These are phyloP conservation scores for Chorisops tibialis DNA, from an alignment of 2,888 invertebrate species.

Conservation along the genomic window DNA sequence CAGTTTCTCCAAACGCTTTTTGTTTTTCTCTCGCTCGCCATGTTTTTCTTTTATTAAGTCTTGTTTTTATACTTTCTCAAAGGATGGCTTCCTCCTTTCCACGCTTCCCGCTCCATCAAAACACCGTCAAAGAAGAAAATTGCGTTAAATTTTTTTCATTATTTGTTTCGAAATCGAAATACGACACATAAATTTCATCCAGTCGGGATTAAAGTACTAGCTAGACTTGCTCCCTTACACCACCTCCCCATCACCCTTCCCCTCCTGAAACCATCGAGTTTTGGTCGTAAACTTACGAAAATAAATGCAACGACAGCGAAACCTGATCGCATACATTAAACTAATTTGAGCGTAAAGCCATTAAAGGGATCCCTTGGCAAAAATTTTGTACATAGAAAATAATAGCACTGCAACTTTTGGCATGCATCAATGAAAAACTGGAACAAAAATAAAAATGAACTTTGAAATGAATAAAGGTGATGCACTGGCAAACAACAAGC, in stretches of 20 bases:
- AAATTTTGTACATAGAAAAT: too few species aligned
- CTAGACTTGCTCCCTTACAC: neutral
- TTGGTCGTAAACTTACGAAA: neutral
- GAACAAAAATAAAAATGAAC: too few species aligned
- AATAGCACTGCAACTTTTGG: too few species aligned
- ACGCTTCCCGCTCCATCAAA: too few species aligned
- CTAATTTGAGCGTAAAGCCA: neutral
- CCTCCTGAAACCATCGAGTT: neutral
- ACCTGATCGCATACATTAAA: slow-evolving; percentile 1
- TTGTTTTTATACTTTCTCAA: neutral
- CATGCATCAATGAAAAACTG: too few species aligned
- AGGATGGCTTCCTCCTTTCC: neutral
- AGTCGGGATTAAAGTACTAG: neutral
- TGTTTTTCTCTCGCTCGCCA: slow-evolving; percentile 1
- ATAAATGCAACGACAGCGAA: neutral
- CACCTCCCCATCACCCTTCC: too few species aligned
- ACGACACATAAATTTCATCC: neutral
- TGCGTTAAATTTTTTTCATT: neutral
- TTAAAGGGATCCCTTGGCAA: too few species aligned
- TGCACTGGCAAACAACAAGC: too few species aligned
- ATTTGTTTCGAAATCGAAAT: neutral
- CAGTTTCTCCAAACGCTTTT: slow-evolving; percentile 4
- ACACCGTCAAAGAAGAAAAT: neutral
- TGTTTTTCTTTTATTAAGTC: neutral
- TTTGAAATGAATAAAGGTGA: too few species aligned